Conservation (phyloP, 2,113 vertebrate species). For the Cebus imitator region DNA sequence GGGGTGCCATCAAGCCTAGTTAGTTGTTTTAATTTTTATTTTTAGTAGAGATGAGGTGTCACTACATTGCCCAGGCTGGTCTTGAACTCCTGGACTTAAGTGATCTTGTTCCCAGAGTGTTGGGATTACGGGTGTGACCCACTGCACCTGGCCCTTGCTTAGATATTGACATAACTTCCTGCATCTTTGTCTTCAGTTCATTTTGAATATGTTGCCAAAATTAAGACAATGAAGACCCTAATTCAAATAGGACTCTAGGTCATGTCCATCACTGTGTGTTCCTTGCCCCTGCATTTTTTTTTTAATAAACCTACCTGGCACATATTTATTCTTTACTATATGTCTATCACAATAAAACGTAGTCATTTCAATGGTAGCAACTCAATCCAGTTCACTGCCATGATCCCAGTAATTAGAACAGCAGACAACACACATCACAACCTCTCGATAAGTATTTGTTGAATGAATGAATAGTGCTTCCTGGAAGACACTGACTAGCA, state of each 20-base stretch:
- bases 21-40: no score
- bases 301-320: not conserved
- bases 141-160: not conserved
- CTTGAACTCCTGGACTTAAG: no score
- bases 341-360: not conserved
- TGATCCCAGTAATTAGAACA: not conserved
- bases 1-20: no score
- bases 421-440: not conserved
- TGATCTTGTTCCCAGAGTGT: no score
- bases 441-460: not conserved
- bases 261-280: not conserved
- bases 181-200: not conserved
- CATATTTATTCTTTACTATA: not conserved
- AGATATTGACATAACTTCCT: not conserved
- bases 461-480: not conserved
- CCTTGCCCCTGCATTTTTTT: not conserved
- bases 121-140: no score
- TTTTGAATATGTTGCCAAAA: slow-evolving; percentile 11
- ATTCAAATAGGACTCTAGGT: not conserved
- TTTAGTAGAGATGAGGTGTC: no score
- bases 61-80: no score
- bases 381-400: not conserved
- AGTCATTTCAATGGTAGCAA: not conserved
- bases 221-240: not conserved
- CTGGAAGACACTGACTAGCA: not conserved